Base-by-base conservation (phyloP, 2,113 vertebrate genomes). In the Cephalopterus ornatus region DNA sequence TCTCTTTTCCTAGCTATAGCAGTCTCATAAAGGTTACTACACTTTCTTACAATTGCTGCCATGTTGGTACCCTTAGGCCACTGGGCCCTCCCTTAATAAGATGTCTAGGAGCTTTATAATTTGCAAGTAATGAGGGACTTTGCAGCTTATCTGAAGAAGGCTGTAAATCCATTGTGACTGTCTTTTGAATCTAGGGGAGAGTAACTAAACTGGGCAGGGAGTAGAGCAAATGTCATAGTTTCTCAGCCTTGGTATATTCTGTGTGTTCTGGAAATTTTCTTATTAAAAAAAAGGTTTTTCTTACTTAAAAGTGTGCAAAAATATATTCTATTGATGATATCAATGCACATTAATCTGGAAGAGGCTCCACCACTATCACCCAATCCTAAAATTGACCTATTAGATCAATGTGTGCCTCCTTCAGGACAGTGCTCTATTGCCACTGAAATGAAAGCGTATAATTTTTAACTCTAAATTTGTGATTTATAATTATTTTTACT, bases 391-490 rank as follows among this genome's bases (percentile, higher is more conserved):
- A 79, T n/a, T 66, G 16, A 78, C 6, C 2, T 53, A 4, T 42
- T 72, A 47, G 9, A 2, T 66, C 23, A 86, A 37, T 6, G 1
- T 12, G 26, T 22, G 9, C 5, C 1, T 1, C 0, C 0, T 23
- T 59, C 24, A 52, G 8, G 16, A 35, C 18, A 66, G 22, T 26
- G 5, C 0, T 0, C 2, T 66, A 28, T 27, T 35, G 18, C 2
- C 5, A 49, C 27, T 70, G 39, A 92, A 74, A 22, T 27, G 8
- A 0, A 2, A 72, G 5, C 5, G 9, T 35, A 27, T 4, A 5
- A 49, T 33, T 89, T 87, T 89, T n/a, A 47, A 33, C 24, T 66
- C 21, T 26, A 33, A 9, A 27, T 74, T 62, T 85, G 4, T 74
- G 21, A 23, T 14, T 52, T 79, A 21, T 28, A 3, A 22, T 66